Evolutionary conservation across 2,888 invertebrate species (phyloP).

Genomic region (Apamea monoglypha): DNA sequence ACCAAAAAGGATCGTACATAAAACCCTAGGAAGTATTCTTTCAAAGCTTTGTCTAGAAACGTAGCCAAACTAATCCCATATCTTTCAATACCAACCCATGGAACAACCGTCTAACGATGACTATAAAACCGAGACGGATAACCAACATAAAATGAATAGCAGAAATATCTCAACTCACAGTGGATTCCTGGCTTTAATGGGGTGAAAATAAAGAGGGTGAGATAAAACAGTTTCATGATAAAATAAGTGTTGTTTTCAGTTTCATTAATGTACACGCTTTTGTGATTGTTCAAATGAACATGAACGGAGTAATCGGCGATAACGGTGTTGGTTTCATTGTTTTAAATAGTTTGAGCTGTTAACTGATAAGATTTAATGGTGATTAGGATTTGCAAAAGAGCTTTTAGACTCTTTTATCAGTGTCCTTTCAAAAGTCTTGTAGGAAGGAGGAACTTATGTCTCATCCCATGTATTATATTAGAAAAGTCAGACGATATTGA

Average conservation of each 20-base stretch:
- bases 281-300: slow-evolving; percentile 56
- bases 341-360: slow-evolving; percentile 42
- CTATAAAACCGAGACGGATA: slow-evolving; percentile 44
- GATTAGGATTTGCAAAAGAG: not conserved
- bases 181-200: slow-evolving; percentile 63
- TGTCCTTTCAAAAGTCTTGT: not conserved
- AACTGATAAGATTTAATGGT: slow-evolving; percentile 17
- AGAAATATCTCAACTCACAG: slow-evolving; percentile 59
- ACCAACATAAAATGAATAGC: slow-evolving; percentile 62
- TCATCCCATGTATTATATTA: too few species aligned
- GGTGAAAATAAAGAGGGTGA: slow-evolving; percentile 59
- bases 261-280: slow-evolving; percentile 49
- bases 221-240: slow-evolving; percentile 63
- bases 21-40: not conserved
- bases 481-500: too few species aligned
- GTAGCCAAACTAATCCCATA: slow-evolving; percentile 28
- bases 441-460: too few species aligned
- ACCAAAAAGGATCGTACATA: not conserved
- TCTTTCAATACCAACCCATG: slow-evolving; percentile 41
- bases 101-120: slow-evolving; percentile 42
- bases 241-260: slow-evolving; percentile 60
- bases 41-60: not conserved
- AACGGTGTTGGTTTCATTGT: slow-evolving; percentile 28
- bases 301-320: slow-evolving; percentile 44
- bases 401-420: not conserved